These are phyloP conservation scores for Probaryconus sp. DNA, from an alignment of 1,140 invertebrate species.

Conservation along the genomic window DNA sequence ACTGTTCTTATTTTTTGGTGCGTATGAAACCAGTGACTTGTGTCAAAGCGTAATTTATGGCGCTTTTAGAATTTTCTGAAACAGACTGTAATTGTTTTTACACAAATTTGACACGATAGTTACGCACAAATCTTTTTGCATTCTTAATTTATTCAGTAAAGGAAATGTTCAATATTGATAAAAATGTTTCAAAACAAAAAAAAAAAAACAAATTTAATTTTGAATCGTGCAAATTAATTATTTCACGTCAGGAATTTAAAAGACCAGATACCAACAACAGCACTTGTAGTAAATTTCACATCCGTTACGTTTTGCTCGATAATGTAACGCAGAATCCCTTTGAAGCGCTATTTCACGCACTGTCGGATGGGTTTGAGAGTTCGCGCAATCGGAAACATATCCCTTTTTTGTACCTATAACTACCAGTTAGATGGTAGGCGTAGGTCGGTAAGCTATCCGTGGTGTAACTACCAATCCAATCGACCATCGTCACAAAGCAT, in stretches of 20 bases:
- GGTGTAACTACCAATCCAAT: conserved; percentile 68
- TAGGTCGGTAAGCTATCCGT: conserved; percentile 62
- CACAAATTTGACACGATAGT: too few species aligned
- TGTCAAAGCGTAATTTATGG: conserved; percentile 35
- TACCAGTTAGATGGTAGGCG: conserved; percentile 65
- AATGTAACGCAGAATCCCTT: conserved; percentile 19
- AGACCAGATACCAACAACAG: too few species aligned
- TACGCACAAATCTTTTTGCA: too few species aligned
- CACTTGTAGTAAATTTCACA: too few species aligned
- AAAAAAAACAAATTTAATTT: too few species aligned
- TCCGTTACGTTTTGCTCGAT: conserved; percentile 11
- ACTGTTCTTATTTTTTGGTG: conserved; percentile 16
- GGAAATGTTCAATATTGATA: too few species aligned
- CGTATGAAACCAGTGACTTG: conserved; percentile 19
- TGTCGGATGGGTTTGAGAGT: conserved; percentile 18
- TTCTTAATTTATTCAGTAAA: too few species aligned
- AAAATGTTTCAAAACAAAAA: not conserved
- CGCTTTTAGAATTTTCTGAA: conserved; percentile 19
- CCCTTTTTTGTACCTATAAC: conserved; percentile 51
- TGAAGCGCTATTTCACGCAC: conserved; percentile 30
- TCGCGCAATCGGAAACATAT: conserved; percentile 36
- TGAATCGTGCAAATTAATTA: too few species aligned
- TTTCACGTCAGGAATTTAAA: too few species aligned
- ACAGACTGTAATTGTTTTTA: conserved; percentile 1
- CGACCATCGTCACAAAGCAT: conserved; percentile 66